A percentile compares a stretch with the other conserved stretches of the same genome.
These are phyloP conservation scores for Elysia crispata DNA, from an alignment of 2,888 invertebrate genomes.

Conservation along the genomic window DNA sequence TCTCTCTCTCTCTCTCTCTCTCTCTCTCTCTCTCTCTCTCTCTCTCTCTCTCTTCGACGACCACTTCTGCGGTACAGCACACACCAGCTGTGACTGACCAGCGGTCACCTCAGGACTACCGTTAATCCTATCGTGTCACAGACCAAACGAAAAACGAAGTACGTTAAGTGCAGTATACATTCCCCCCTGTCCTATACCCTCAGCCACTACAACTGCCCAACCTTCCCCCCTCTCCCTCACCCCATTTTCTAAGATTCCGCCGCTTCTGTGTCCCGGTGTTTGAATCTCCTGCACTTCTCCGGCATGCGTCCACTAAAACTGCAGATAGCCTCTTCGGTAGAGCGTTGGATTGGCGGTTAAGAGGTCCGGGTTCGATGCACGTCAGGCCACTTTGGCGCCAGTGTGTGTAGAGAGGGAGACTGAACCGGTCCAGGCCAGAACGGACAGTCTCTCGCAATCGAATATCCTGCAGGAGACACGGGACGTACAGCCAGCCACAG, in stretches of 20 bases:
- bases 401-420: no score
- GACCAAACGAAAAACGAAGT: not conserved
- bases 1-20: not conserved
- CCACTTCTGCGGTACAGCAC: not conserved
- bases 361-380: no score
- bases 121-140: not conserved
- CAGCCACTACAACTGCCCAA: not conserved
- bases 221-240: slow-evolving; percentile 32
- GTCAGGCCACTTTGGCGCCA: no score
- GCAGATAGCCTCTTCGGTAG: no score
- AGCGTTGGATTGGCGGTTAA: no score
- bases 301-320: not conserved
- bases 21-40: slow-evolving; percentile 36
- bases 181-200: slow-evolving; percentile 3
- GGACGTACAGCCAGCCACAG: no score
- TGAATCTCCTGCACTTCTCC: not conserved
- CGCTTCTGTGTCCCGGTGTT: slow-evolving; percentile 31
- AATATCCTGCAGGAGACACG: no score
- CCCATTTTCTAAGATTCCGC: slow-evolving; percentile 16
- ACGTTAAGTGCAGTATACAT: not conserved
- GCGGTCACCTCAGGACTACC: no score
- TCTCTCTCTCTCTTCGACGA: not conserved
- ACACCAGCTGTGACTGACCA: not conserved
- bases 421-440: no score
- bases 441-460: no score